Conservation (phyloP, 2,888 invertebrate genomes). For the Anarsia innoxiella region DNA sequence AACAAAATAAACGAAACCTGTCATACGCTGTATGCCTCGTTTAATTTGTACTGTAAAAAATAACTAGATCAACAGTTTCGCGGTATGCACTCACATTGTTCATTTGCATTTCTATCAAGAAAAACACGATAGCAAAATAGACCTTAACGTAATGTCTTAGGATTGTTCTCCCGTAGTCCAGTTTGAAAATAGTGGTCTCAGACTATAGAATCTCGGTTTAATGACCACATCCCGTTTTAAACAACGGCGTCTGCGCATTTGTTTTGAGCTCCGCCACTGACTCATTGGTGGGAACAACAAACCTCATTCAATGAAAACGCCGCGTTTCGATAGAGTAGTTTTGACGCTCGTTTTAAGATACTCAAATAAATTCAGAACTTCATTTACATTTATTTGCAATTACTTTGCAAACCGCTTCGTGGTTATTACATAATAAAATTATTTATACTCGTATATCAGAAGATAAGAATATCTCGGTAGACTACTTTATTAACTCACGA, state of each 20-base stretch:
- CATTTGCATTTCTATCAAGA: constrained; percentile 12
- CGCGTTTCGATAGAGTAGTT: constrained; percentile 40
- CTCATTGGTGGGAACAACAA: constrained; percentile 57
- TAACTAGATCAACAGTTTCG: constrained; percentile 31
- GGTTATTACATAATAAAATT: too few species aligned
- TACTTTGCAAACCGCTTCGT: too few species aligned
- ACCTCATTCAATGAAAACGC: constrained; percentile 49
- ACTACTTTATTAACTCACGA: neutral
- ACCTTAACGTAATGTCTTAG: neutral
- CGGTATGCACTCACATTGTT: constrained; percentile 24
- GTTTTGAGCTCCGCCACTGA: constrained; percentile 54
- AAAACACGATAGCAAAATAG: neutral
- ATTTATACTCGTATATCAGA: too few species aligned
- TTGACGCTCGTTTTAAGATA: neutral
- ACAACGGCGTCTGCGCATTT: constrained; percentile 57
- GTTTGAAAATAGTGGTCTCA: constrained; percentile 21
- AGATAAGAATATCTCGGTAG: neutral
- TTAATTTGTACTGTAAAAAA: constrained; percentile 26
- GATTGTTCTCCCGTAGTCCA: neutral
- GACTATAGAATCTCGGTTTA: constrained; percentile 64
- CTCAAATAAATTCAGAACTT: neutral
- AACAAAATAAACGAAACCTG: constrained; percentile 27
- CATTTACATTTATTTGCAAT: constrained; percentile 4
- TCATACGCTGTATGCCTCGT: constrained; percentile 21
- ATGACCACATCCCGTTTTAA: constrained; percentile 69